These are phyloP conservation scores for Pygmarrhopalites habei DNA, from an alignment of 1,140 invertebrate genomes.

Conservation along the genomic window DNA sequence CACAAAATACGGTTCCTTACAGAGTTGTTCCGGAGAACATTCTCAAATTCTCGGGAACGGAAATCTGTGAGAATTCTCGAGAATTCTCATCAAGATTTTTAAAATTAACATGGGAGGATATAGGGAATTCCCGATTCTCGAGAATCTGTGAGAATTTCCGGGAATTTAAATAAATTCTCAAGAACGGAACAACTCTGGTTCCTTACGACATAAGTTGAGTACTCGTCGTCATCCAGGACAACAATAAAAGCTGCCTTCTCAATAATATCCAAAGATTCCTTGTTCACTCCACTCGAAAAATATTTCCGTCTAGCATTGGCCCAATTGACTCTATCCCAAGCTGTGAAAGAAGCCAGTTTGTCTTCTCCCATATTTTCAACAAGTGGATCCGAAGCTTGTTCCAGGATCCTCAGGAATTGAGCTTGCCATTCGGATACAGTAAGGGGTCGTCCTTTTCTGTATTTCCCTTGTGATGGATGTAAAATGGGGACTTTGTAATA, in stretches of 20 bases:
- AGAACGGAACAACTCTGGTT: too few relatives aligned
- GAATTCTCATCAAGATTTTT: too few relatives aligned
- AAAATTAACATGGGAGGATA: too few relatives aligned
- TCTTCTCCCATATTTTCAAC: slow-evolving; percentile 71
- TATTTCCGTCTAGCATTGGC: slow-evolving; percentile 44
- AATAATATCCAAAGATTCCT: slow-evolving; percentile 45
- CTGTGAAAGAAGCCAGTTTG: slow-evolving; percentile 83
- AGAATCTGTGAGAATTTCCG: too few relatives aligned
- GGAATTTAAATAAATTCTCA: too few relatives aligned
- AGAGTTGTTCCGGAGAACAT: too few relatives aligned
- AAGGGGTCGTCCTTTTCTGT: slow-evolving; percentile 73
- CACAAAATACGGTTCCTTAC: too few relatives aligned
- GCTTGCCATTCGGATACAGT: slow-evolving; percentile 81
- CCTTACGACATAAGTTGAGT: slow-evolving; percentile 42
- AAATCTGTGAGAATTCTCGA: too few relatives aligned
- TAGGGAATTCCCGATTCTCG: too few relatives aligned
- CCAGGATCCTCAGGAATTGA: slow-evolving; percentile 86
- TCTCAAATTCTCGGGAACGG: too few relatives aligned
- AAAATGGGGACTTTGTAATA: slow-evolving; percentile 91
- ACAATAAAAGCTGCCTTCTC: slow-evolving; percentile 48
- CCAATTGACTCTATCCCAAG: slow-evolving; percentile 70
- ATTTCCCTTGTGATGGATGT: too few relatives aligned
- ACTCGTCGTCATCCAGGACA: slow-evolving; percentile 51
- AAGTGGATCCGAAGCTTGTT: slow-evolving; percentile 62
- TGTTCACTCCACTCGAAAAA: slow-evolving; percentile 47